Base-by-base conservation (phyloP, 2,888 invertebrate genomes). In the Ophion slaviceki region DNA sequence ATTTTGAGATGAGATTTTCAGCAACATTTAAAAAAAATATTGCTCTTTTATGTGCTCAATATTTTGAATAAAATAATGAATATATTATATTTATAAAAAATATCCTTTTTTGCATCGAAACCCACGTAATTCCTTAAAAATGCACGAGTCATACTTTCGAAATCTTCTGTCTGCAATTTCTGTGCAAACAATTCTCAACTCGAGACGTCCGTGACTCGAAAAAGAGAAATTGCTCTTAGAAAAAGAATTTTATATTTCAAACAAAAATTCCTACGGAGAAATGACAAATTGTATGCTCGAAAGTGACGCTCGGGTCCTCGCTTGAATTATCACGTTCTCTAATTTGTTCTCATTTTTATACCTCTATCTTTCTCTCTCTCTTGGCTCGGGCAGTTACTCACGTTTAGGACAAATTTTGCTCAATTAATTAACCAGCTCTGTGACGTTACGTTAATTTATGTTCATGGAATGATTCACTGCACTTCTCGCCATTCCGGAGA, bases 401-500 rank as follows among this genome's bases (percentile, higher is more conserved):
- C 90, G 91, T 90, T 93, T 92, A 92, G 92, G 91, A 92, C 91
- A 59, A 92, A 93, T 93, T 93, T 92, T 91, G 91, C 92, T 91
- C 92, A 93, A 93, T 92, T 92, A 93, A 93, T 93, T 93, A 93
- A 93, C 91, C 91, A 90, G 90, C 91, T 90, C 92, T 91, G 92
- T 90, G 91, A 92, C 91, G 90, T 90, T 82, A 86, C 89, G 89
- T 90, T 93, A 93, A 93, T 93, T 93, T 92, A 93, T 92, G 90
- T 90, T 92, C 91, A 92, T 91, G 89, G 90, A 92, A 92, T 93
- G 92, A 93, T 92, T 92, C 92, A 92, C 89, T 88, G 90, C 89
- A 84, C 88, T 90, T 87, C 87, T 86, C 86, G 67, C 47, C 71
- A 36, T 85, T 66, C 59, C 67, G 72, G 74, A 74, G 68, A 57